Percentiles rank a stretch among this genome's conserved stretches.
Conservation (phyloP, 2,888 invertebrate species). For the Bombylius discolor region DNA sequence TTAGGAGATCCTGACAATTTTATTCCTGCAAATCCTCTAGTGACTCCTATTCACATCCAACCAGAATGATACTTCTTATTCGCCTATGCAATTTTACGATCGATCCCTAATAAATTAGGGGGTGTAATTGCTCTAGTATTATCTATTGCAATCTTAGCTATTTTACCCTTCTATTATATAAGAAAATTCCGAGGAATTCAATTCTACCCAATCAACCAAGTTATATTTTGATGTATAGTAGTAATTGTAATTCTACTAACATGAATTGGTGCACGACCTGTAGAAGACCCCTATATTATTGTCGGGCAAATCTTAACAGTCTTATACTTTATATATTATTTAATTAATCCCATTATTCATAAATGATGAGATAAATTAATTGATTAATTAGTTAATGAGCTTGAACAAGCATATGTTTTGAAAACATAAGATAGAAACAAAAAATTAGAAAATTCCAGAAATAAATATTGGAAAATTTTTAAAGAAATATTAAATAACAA, state of each 20-base stretch:
- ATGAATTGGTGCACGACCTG: constrained; percentile 56
- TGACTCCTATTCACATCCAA: constrained; percentile 63
- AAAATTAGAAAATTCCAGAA: no score
- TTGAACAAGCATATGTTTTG: no score
- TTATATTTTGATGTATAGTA: constrained; percentile 46
- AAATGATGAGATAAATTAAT: constrained; percentile 46
- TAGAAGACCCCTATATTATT: constrained; percentile 51
- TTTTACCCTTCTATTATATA: constrained; percentile 44
- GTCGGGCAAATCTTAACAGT: constrained; percentile 48
- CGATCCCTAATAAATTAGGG: constrained; percentile 67
- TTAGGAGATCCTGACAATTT: constrained; percentile 62
- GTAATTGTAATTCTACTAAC: constrained; percentile 48
- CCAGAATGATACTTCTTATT: constrained; percentile 78
- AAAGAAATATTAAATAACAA: no score
- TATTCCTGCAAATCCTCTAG: constrained; percentile 37
- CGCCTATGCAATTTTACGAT: constrained; percentile 68
- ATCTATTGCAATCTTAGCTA: constrained; percentile 54
- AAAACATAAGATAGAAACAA: constrained; percentile 51
- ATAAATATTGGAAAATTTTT: no score
- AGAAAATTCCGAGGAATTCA: constrained; percentile 45
- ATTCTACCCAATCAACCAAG: constrained; percentile 50
- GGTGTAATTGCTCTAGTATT: constrained; percentile 43
- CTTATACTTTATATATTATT: constrained; percentile 45
- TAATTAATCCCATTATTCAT: constrained; percentile 40
- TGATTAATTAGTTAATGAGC: constrained; percentile 48